phyloP scores from a whole-genome alignment of 2,888 invertebrate species.

The Celastrina argiolus region DNA sequence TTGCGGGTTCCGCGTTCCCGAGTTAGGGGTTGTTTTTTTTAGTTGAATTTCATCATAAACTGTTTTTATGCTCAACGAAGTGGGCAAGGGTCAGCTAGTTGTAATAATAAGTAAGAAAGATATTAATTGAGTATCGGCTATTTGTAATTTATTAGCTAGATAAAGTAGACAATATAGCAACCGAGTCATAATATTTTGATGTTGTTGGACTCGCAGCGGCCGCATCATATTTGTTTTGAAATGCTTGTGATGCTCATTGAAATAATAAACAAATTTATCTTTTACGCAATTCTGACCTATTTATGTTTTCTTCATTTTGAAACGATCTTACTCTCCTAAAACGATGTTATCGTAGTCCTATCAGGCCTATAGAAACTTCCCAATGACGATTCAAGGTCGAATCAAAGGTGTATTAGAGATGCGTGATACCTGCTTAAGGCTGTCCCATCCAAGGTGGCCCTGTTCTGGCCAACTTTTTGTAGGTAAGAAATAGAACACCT shows the following conservation, averaged over 20 bases:
- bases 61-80: too few relatives aligned
- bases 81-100: too few relatives aligned
- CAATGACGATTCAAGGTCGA: background rate
- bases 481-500: too few relatives aligned
- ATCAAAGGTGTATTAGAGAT: too few relatives aligned
- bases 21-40: too few relatives aligned
- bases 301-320: background rate
- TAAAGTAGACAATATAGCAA: constrained; percentile 28
- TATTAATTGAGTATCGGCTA: background rate
- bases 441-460: too few relatives aligned
- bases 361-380: background rate
- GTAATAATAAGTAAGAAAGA: background rate
- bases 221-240: constrained; percentile 30
- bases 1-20: too few relatives aligned
- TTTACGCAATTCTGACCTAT: constrained; percentile 19
- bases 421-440: too few relatives aligned
- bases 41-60: too few relatives aligned
- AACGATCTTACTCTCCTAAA: background rate
- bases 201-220: constrained; percentile 22
- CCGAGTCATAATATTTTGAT: constrained; percentile 31
- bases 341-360: background rate
- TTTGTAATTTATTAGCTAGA: constrained; percentile 1
- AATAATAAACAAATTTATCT: constrained; percentile 22
- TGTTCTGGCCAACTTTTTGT: too few relatives aligned
- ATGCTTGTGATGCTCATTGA: constrained; percentile 26